phyloP scores from a whole-genome alignment of 2,888 invertebrate genomes.

The Gastracanthus pulcherrimus region DNA sequence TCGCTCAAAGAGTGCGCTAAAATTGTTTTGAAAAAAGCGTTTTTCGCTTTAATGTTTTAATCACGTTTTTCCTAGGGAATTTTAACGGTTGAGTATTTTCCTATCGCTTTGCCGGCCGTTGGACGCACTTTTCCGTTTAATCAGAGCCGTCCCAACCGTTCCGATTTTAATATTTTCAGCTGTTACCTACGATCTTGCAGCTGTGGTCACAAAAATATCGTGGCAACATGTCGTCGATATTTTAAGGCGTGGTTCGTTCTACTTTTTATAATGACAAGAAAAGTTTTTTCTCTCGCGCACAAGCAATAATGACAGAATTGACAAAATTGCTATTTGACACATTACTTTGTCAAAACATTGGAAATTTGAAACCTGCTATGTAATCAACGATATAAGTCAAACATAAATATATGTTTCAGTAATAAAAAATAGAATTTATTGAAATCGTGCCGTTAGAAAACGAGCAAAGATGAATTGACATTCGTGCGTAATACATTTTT shows the following conservation, averaged over 20 bases:
- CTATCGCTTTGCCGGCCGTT: not conserved
- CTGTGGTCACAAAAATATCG: slow-evolving; percentile 42
- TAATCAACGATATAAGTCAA: no score
- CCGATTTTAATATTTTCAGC: slow-evolving; percentile 45
- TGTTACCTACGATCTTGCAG: slow-evolving; percentile 39
- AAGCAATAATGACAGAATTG: not conserved
- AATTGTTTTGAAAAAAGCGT: not conserved
- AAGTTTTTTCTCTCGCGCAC: not conserved
- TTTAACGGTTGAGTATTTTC: not conserved
- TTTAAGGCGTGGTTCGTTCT: slow-evolving; percentile 12
- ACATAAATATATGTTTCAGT: no score
- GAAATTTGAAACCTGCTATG: no score
- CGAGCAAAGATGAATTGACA: no score
- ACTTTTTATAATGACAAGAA: not conserved
- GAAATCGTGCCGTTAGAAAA: no score
- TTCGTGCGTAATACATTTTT: no score
- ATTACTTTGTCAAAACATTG: no score
- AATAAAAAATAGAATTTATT: no score
- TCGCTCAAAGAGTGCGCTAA: not conserved
- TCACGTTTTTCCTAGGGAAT: slow-evolving; percentile 1
- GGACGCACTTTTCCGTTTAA: slow-evolving; percentile 31
- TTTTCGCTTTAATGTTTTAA: slow-evolving; percentile 15
- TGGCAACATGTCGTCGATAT: slow-evolving; percentile 29
- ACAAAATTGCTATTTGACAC: not conserved
- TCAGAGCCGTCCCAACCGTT: slow-evolving; percentile 23